A percentile compares a stretch with the other conserved stretches of the same genome.
Evolutionary conservation across 2,888 invertebrate genomes (phyloP).

Genomic region (Meandrusa payeni): DNA sequence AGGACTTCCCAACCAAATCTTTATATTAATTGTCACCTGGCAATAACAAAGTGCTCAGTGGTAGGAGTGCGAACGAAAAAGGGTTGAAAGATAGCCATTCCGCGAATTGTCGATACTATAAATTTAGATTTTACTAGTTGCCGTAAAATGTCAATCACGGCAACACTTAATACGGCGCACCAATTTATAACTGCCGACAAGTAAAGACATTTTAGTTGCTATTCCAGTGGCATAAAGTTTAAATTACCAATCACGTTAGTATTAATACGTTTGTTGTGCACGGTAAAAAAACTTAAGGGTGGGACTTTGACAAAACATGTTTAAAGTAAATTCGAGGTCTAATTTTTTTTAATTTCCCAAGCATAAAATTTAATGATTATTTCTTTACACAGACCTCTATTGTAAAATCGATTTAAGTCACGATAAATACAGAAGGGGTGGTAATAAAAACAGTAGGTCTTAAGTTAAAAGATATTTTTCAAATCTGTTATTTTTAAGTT

Average conservation of each 20-base stretch:
- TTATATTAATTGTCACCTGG: slow-evolving; percentile 42
- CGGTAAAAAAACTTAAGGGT: slow-evolving; percentile 43
- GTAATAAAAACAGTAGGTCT: slow-evolving; percentile 66
- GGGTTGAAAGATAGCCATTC: slow-evolving; percentile 60
- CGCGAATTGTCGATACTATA: slow-evolving; percentile 65
- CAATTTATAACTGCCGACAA: slow-evolving; percentile 24
- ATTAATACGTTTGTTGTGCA: slow-evolving; percentile 1
- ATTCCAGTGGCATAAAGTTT: slow-evolving; percentile 22
- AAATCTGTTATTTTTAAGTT: no score
- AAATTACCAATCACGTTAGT: slow-evolving; percentile 24
- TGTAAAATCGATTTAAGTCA: slow-evolving; percentile 58
- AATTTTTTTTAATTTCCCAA: slow-evolving; percentile 45
- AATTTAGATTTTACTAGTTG: slow-evolving; percentile 52
- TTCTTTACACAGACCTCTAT: slow-evolving; percentile 37
- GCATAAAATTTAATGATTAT: slow-evolving; percentile 46
- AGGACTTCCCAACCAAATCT: no score
- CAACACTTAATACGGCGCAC: slow-evolving; percentile 39
- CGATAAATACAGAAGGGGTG: slow-evolving; percentile 47
- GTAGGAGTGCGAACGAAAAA: no score
- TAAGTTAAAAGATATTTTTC: slow-evolving; percentile 45
- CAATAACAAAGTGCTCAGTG: no score
- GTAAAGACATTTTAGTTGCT: slow-evolving; percentile 21
- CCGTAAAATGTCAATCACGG: slow-evolving; percentile 66
- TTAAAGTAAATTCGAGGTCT: slow-evolving; percentile 50
- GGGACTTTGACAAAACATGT: slow-evolving; percentile 48